Conservation (phyloP, 2,888 invertebrate species). For the Malacosoma neustria region DNA sequence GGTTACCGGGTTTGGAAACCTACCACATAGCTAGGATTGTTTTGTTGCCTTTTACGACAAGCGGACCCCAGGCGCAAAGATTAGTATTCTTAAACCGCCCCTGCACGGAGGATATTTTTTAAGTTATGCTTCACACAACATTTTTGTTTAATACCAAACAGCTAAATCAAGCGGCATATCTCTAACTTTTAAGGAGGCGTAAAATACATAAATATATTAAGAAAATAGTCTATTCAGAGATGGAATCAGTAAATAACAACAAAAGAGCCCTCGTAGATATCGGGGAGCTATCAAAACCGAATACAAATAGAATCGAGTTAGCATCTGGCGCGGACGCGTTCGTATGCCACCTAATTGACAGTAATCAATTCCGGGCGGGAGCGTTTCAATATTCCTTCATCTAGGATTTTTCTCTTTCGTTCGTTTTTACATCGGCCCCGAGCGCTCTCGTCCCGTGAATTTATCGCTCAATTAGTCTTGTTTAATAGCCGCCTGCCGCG, state of each 20-base stretch:
- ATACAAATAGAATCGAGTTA: constrained; percentile 35
- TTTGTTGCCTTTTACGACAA: no score
- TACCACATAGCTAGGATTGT: no score
- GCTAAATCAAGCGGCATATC: no score
- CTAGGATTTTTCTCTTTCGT: constrained; percentile 57
- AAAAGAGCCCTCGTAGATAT: constrained; percentile 7
- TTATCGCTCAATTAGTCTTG: constrained; percentile 77
- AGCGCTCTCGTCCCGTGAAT: constrained; percentile 60
- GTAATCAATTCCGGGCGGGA: constrained; percentile 67
- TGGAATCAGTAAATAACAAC: neutral
- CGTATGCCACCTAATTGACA: constrained; percentile 65
- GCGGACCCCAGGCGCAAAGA: no score
- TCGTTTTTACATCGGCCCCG: constrained; percentile 56
- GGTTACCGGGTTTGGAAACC: no score
- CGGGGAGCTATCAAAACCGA: constrained; percentile 10
- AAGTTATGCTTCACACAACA: no score
- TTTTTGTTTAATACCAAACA: no score
- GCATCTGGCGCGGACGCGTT: constrained; percentile 55
- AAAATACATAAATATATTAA: no score
- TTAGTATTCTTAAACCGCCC: no score
- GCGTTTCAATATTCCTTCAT: constrained; percentile 72
- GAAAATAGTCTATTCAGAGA: neutral
- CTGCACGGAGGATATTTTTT: no score
- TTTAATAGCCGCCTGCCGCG: constrained; percentile 74
- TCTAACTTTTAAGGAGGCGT: no score